Base-by-base conservation (phyloP, 1,140 invertebrate genomes). In the Drosophila ercepeae region DNA sequence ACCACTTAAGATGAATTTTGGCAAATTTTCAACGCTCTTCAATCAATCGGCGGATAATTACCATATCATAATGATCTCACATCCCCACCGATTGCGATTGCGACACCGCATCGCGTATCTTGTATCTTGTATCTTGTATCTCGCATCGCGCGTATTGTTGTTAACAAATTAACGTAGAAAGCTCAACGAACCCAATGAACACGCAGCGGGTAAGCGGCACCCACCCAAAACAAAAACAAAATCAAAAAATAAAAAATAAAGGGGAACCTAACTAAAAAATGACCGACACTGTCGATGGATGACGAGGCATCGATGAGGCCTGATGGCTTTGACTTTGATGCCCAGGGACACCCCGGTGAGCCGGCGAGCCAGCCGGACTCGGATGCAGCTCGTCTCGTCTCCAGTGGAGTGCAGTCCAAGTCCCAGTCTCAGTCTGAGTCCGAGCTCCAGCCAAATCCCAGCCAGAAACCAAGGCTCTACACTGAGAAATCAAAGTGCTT, bases 141-240 rank as follows among this genome's bases (percentile, higher is more conserved):
- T 59, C 55, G 50, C 41, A 78, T 61, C 75, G 50, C 65, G 50
- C 61, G 59, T 78, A 88, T 78, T 74, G 70, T 82, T 86, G 77
- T 86, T 86, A 86, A 88, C 82, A 86, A 86, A 86, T 86, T 86
- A 86, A 78, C 82, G 82, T 86, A 82, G 82, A 86, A 88, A 86
- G 82, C 82, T 84, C 82, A 86, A 88, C 82, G 82, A 86, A 86
- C 82, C 53, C 57, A 57, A 75, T 58, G 54, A 58, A 27, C 54
- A 50, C 81, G 27, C 81, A 86, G 82, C 82, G 81, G 82, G 81
- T 73, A 61, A 61, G 68, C 79, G 60, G 75, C 79, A 84, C 72
- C 71, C 72, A 75, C 71, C 61, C 59, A 74, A 74, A 73, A 74
- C 48, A 61, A 71, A 44, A 44, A 19, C 18, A 51, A 51, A 52